Percentiles rank a stretch among this genome's conserved stretches.
These are phyloP conservation scores for Griposia aprilina DNA, from an alignment of 2,888 invertebrate genomes.

Conservation along the genomic window DNA sequence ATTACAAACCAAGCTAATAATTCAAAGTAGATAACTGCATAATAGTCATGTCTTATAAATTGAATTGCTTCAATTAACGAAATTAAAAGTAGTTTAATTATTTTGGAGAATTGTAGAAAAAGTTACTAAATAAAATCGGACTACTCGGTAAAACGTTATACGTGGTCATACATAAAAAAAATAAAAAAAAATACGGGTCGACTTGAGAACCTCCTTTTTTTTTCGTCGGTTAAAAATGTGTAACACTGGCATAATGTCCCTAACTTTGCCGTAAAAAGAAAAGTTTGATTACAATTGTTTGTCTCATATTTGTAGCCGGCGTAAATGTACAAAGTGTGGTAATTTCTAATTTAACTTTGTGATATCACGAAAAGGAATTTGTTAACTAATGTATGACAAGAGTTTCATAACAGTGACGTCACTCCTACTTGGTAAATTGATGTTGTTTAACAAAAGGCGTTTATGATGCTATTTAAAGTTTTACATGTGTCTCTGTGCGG, in stretches of 20 bases:
- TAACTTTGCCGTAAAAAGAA: constrained; percentile 43
- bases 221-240: too few relatives aligned
- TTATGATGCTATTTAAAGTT: constrained; percentile 7
- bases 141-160: too few relatives aligned
- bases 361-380: constrained; percentile 52
- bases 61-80: constrained; percentile 13
- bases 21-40: constrained; percentile 8
- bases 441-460: constrained; percentile 1
- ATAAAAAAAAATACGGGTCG: too few relatives aligned
- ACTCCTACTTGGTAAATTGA: not conserved
- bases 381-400: constrained; percentile 18
- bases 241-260: constrained; percentile 8
- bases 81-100: constrained; percentile 13
- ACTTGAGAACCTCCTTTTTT: too few relatives aligned
- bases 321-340: constrained; percentile 40
- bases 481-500: too few relatives aligned
- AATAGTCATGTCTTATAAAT: not conserved
- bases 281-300: constrained; percentile 64
- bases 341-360: constrained; percentile 63
- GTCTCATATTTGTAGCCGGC: constrained; percentile 30
- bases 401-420: constrained; percentile 31
- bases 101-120: constrained; percentile 13
- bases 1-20: not conserved
- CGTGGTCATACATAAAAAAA: too few relatives aligned
- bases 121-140: constrained; percentile 36